Evolutionary conservation across 2,888 invertebrate species (phyloP), one percentile per base, ranked within the genome.

Genomic region (Erebia aethiops): DNA sequence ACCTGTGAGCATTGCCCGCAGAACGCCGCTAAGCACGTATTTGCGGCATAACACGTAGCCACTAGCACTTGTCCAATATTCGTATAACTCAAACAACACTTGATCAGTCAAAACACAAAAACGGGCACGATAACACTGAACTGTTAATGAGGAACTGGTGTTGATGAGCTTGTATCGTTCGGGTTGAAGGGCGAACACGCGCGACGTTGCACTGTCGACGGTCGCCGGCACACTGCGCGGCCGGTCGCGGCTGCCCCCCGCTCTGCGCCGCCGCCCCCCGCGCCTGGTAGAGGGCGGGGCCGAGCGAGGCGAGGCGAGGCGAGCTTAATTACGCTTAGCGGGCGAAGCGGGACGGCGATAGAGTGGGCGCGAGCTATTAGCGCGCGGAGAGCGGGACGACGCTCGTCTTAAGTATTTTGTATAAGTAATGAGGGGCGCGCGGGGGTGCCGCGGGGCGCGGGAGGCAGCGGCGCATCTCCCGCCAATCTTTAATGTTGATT

Each of bases 351-450:
- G 93, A 93, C 88, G 88, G 91, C 89, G 87, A 90, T 91, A 92
- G 87, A 91, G 92, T 90, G 93, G 92, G 93, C 94, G 94, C 94
- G 93, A 94, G 94, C 94, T 94, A 95, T 94, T 95, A 95, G 94
- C 94, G 89, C 94, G 93, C 94, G 94, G 94, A 95, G 94, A 94
- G 94, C 91, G 91, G 91, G 94, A 92, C 93, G 94, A 91, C 91
- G 92, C 89, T 84, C 92, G 92, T 91, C 93, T 93, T 92, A 92
- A 92, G 93, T 93, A 93, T 93, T 94, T 93, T 94, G 93, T 94
- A 93, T 93, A 94, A 93, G 93, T 93, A 93, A 93, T 93, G 92
- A 93, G 94, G 88, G 94, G 94, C 86, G 92, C 91, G 92, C 89
- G 92, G 86, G 85, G 83, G 87, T 87, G 91, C 60, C 57, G 67